Conservation (phyloP, 2,113 vertebrate genomes). For the Todiramphus chloris region DNA sequence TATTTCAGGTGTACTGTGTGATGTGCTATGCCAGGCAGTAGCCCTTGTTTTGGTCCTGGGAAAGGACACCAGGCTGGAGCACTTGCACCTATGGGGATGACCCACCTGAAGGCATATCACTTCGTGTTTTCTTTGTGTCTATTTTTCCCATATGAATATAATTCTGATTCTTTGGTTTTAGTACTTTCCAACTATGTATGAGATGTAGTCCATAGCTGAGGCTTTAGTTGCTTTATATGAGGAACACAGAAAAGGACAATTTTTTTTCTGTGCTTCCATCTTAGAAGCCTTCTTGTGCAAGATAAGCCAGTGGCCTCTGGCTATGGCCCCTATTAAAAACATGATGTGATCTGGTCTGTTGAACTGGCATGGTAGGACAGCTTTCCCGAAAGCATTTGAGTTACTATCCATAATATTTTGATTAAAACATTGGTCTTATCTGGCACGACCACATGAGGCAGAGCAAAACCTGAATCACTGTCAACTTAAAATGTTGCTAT, state of each 20-base stretch:
- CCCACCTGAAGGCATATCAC: not conserved
- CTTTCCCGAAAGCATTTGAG: not conserved
- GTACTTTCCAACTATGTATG: not conserved
- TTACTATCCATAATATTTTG: not conserved
- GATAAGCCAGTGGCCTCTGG: not conserved
- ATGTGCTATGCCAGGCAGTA: not conserved
- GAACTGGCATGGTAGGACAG: not conserved
- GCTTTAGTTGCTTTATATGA: not conserved
- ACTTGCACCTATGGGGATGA: not conserved
- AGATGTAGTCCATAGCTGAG: not conserved
- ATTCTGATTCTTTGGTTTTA: not conserved
- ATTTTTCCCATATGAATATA: not conserved
- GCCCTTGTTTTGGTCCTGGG: not conserved
- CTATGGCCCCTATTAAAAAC: not conserved
- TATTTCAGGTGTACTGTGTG: not conserved
- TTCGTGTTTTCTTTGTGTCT: not conserved
- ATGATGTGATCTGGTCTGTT: not conserved
- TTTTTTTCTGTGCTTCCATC: not conserved
- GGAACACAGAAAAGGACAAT: not conserved
- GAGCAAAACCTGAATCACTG: not conserved
- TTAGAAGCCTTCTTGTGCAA: not conserved
- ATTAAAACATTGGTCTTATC: constrained; percentile 45
- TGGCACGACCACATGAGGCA: not conserved
- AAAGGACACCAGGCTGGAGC: not conserved
- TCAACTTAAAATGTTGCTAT: not conserved